Base-by-base conservation (phyloP, 1,140 invertebrate species). In the Heliothis subflexa region DNA sequence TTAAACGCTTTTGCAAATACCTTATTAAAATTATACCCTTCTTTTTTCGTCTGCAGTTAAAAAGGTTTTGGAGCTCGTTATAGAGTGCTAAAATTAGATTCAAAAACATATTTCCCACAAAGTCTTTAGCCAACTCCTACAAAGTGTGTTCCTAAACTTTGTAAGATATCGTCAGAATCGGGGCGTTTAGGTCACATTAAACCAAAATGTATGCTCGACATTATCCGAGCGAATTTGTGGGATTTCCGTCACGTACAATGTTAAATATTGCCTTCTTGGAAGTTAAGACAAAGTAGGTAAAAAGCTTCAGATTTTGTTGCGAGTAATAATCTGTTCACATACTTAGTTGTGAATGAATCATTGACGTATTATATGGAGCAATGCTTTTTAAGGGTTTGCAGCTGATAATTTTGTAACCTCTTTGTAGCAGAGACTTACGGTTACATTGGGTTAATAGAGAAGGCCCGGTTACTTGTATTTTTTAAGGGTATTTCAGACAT, bases 201-300 rank as follows among this genome's bases (percentile, higher is more conserved):
- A 70, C 47, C 50, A 70, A 70, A 70, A 52, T 70, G 47, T 70
- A 70, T 47, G 45, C 57, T 61, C 28, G 62, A 66, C 40, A 66
- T 66, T 66, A 66, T 66, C n/a, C 62, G 40, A 47, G 66, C 66
- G 47, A 28, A n/a, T 50, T 52, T 10, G 16, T 50, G 66, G 52
- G 66, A 52, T 70, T 70, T 70, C 47, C 66, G 13, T 50, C 5
- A 14, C 21, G 21, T 70, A 70, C 66, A 70, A 50, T 50, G 66
- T 70, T 52, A 68, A 49, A 25, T 50, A 52, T 14, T 16, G 47
- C 12, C 12, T 68, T 68, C 66, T 70, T 28, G 47, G 66, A 70
- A 70, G 16, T 33, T 25, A 28, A 49, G 50, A 70, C 66, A 70
- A 50, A 70, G 66, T 70, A 70, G 45, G 40, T 47, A 18, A n/a